Conservation (phyloP, 2,888 invertebrate species). For the Meiosimyza decipiens region DNA sequence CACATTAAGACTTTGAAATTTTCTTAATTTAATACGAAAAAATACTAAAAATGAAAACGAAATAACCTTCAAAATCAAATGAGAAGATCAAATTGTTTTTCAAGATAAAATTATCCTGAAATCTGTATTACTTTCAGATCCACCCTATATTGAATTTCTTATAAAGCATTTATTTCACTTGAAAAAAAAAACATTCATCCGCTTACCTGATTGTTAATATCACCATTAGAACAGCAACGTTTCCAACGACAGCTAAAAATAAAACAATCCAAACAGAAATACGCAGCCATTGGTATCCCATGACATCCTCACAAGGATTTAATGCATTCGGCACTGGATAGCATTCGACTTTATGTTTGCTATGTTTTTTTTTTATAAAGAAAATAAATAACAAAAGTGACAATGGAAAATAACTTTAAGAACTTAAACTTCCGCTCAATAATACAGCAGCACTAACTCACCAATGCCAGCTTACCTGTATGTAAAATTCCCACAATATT, state of each 20-base stretch:
- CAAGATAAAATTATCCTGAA: too few relatives aligned
- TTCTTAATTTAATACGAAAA: too few relatives aligned
- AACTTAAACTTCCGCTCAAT: background rate
- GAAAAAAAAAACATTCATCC: too few relatives aligned
- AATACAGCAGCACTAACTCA: conserved; percentile 39
- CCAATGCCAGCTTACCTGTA: conserved; percentile 55
- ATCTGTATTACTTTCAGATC: too few relatives aligned
- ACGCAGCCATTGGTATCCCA: conserved; percentile 83
- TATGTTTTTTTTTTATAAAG: conserved; percentile 40
- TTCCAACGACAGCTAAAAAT: conserved; percentile 83
- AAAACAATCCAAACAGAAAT: conserved; percentile 90
- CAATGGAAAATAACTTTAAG: background rate
- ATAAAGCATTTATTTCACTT: too few relatives aligned
- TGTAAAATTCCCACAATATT: conserved; percentile 71
- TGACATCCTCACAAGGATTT: conserved; percentile 91
- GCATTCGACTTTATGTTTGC: conserved; percentile 72
- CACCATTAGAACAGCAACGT: conserved; percentile 83
- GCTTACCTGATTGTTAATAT: conserved; percentile 72
- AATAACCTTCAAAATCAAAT: too few relatives aligned
- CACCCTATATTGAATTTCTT: too few relatives aligned
- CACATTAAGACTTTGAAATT: too few relatives aligned
- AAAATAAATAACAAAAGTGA: conserved; percentile 10
- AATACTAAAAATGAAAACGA: too few relatives aligned
- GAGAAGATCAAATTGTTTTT: too few relatives aligned
- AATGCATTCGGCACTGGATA: conserved; percentile 81